A percentile compares a stretch with the other conserved stretches of the same genome.
Evolutionary conservation across 1,140 invertebrate species (phyloP).

Genomic region (Hermetia illucens): DNA sequence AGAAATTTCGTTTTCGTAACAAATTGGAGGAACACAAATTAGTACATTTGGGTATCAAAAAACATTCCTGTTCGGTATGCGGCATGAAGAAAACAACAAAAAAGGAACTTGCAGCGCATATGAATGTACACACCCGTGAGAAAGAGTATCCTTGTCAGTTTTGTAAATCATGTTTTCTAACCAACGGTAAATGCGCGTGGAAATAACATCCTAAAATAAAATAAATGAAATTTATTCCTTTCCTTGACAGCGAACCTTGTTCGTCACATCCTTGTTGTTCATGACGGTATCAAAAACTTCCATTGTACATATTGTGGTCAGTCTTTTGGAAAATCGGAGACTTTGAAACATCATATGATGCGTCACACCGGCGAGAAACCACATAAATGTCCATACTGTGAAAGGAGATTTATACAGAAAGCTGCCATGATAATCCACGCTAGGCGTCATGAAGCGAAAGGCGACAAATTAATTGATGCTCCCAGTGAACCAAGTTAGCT

Average conservation of each 20-base stretch:
- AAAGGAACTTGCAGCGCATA: conserved; percentile 7
- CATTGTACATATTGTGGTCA: conserved; percentile 24
- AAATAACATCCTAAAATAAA: too few relatives aligned
- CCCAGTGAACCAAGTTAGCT: too few relatives aligned
- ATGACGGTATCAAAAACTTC: conserved; percentile 27
- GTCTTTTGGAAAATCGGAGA: conserved; percentile 25
- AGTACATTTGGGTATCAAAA: conserved; percentile 9
- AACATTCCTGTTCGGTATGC: conserved; percentile 6
- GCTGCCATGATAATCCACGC: conserved; percentile 7
- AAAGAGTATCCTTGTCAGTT: conserved; percentile 7
- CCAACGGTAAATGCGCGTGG: not conserved
- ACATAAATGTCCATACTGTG: conserved; percentile 8
- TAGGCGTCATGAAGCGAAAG: conserved; percentile 7
- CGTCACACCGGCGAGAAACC: conserved; percentile 32
- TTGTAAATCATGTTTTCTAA: conserved; percentile 6
- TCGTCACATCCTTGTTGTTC: conserved; percentile 26
- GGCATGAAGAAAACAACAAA: conserved; percentile 7
- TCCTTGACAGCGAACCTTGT: conserved; percentile 25
- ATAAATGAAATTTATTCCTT: too few relatives aligned
- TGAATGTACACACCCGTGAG: conserved; percentile 9
- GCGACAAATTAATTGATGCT: too few relatives aligned
- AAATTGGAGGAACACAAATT: too few relatives aligned
- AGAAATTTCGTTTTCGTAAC: too few relatives aligned
- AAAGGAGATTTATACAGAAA: conserved; percentile 8
- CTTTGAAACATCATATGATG: conserved; percentile 27